Evolutionary conservation across 2,888 invertebrate genomes (phyloP).

Genomic region (Epicampocera succincta): DNA sequence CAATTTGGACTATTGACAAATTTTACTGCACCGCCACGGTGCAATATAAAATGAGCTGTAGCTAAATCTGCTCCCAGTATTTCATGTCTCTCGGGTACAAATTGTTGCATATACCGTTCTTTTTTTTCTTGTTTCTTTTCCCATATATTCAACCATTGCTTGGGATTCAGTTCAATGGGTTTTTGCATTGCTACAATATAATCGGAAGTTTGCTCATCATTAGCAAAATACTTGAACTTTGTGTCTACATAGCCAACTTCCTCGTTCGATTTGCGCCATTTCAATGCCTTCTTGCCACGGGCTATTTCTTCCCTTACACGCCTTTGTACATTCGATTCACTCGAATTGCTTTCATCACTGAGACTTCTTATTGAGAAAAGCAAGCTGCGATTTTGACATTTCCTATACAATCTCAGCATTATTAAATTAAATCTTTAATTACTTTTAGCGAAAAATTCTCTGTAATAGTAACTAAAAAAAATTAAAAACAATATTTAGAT

Average conservation of each 20-base stretch:
- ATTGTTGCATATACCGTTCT: constrained; percentile 85
- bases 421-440: constrained; percentile 2
- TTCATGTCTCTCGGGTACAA: constrained; percentile 84
- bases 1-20: constrained; percentile 81
- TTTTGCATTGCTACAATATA: constrained; percentile 82
- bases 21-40: constrained; percentile 85
- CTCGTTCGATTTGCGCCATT: constrained; percentile 85
- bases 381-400: background rate
- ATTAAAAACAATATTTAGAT: no score
- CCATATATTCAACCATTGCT: constrained; percentile 84
- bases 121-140: constrained; percentile 81
- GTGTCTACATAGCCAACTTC: constrained; percentile 74
- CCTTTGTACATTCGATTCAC: constrained; percentile 70
- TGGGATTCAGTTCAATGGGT: constrained; percentile 82
- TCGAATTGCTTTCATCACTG: constrained; percentile 72
- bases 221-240: constrained; percentile 84
- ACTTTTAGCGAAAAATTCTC: no score
- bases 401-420: constrained; percentile 45
- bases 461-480: no score
- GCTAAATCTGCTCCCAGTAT: constrained; percentile 91
- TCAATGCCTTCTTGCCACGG: constrained; percentile 82
- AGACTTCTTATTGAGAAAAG: constrained; percentile 1
- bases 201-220: constrained; percentile 82
- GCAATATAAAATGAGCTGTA: constrained; percentile 91
- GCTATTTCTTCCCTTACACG: constrained; percentile 76